phyloP scores from a whole-genome alignment of 2,888 invertebrate genomes.

The Lumbricus terrestris region DNA sequence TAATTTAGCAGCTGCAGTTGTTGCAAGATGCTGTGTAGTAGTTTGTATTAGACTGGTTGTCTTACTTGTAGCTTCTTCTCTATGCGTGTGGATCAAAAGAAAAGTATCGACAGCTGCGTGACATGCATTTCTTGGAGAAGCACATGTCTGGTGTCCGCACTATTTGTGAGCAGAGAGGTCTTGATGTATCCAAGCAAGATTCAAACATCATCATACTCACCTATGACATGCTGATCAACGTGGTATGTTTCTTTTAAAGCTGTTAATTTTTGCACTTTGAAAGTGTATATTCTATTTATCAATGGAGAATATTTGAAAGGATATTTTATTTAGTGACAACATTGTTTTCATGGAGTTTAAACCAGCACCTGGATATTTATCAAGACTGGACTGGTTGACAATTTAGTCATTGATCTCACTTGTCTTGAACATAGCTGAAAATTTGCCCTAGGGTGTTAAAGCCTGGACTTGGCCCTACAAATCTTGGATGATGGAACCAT shows the following conservation, averaged over 20 bases:
- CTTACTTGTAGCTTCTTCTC: slow-evolving; percentile 68
- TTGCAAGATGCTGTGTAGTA: not conserved
- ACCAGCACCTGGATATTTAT: too few species aligned
- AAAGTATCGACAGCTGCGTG: slow-evolving; percentile 87
- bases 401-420: too few species aligned
- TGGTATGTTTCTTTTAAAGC: slow-evolving; percentile 57
- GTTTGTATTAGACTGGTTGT: not conserved
- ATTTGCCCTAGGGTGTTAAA: too few species aligned
- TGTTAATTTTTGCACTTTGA: slow-evolving; percentile 4
- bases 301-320: too few species aligned
- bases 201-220: slow-evolving; percentile 64
- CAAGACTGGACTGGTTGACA: too few species aligned
- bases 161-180: slow-evolving; percentile 50
- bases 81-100: slow-evolving; percentile 93
- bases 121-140: slow-evolving; percentile 86
- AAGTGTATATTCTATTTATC: not conserved
- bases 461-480: too few species aligned
- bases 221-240: slow-evolving; percentile 86
- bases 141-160: slow-evolving; percentile 67
- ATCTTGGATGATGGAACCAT: too few species aligned
- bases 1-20: not conserved
- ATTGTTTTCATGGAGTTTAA: too few species aligned
- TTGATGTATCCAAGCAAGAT: slow-evolving; percentile 37
- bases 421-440: too few species aligned
- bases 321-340: too few species aligned